A percentile compares a stretch with the other conserved stretches of the same genome.
These are phyloP conservation scores for Andrena haemorrhoa DNA, from an alignment of 2,888 invertebrate species.

Conservation along the genomic window DNA sequence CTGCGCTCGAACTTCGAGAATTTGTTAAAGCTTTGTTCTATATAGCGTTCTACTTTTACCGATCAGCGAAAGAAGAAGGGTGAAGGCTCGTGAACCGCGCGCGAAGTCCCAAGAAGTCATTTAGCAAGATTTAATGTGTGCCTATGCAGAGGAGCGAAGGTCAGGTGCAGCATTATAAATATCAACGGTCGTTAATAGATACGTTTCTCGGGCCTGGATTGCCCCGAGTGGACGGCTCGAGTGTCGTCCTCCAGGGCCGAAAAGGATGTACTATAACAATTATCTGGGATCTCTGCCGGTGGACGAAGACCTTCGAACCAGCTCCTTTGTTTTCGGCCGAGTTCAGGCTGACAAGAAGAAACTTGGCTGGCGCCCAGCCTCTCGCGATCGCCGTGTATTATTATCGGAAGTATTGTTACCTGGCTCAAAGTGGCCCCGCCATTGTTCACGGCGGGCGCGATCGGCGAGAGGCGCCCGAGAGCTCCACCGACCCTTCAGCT, in stretches of 20 bases:
- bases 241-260: background rate
- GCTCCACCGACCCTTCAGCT: background rate
- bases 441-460: constrained; percentile 51
- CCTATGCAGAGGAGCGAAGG: constrained; percentile 1
- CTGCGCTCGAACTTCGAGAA: too few relatives aligned
- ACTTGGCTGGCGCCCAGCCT: constrained; percentile 60
- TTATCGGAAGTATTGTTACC: constrained; percentile 72
- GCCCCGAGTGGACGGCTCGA: background rate
- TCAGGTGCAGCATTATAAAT: constrained; percentile 21
- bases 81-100: too few relatives aligned
- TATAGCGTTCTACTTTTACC: too few relatives aligned
- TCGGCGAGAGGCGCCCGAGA: constrained; percentile 11
- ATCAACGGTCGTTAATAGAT: background rate
- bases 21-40: too few relatives aligned
- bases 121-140: background rate
- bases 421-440: constrained; percentile 44
- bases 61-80: too few relatives aligned
- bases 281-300: constrained; percentile 38
- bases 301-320: constrained; percentile 54
- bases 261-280: constrained; percentile 32
- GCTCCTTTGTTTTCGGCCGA: constrained; percentile 60
- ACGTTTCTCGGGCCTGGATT: background rate
- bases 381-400: constrained; percentile 64
- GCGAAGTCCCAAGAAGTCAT: background rate
- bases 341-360: constrained; percentile 38